These are phyloP conservation scores for Dermatophagoides farinae DNA, from an alignment of 1,140 invertebrate genomes.

Conservation along the genomic window DNA sequence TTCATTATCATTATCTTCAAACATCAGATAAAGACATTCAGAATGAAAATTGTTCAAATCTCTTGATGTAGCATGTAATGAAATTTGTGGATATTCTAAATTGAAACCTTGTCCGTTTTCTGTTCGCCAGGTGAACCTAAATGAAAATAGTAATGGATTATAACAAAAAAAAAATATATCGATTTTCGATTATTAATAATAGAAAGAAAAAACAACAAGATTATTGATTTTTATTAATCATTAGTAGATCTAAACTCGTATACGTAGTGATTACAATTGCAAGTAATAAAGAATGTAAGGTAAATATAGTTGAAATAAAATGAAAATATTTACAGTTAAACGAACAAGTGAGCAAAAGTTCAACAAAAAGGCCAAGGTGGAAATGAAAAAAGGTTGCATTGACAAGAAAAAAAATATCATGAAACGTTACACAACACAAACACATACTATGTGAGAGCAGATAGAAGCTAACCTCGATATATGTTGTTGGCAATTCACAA, in stretches of 20 bases:
- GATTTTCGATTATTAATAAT: background rate
- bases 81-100: conserved; percentile 46
- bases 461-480: background rate
- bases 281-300: too few species aligned
- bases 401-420: too few species aligned
- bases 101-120: conserved; percentile 41
- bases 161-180: conserved; percentile 15
- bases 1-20: conserved; percentile 33
- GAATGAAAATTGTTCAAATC: conserved; percentile 39
- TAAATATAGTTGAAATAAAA: too few species aligned
- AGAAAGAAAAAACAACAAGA: background rate
- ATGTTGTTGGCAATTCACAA: background rate
- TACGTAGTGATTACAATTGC: too few species aligned
- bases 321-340: too few species aligned
- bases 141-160: conserved; percentile 23
- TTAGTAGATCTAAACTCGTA: too few species aligned
- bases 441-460: too few species aligned
- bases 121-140: conserved; percentile 41
- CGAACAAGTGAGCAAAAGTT: background rate
- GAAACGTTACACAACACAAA: too few species aligned
- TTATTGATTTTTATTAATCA: background rate
- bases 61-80: conserved; percentile 48
- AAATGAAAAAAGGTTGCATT: background rate
- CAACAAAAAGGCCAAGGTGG: background rate
- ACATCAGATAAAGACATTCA: conserved; percentile 47